phyloP scores from a whole-genome alignment of 2,113 vertebrate genomes.

The Himantopus leucocephalus region DNA sequence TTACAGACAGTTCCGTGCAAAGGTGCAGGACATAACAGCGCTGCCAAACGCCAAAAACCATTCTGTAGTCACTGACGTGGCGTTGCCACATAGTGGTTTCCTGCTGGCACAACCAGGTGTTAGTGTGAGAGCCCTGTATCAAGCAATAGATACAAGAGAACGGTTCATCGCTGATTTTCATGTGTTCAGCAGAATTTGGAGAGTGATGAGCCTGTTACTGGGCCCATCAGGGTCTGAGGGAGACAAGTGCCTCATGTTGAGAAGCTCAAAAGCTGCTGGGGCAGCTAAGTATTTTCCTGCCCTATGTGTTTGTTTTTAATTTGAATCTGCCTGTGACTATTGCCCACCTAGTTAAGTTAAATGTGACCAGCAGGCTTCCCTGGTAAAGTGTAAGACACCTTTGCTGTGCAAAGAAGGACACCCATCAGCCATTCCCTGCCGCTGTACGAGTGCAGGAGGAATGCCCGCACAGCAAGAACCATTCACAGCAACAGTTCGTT shows the following conservation, averaged over 20 bases:
- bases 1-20: fast-evolving
- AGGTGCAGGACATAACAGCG: fast-evolving
- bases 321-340: not conserved
- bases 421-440: fast-evolving
- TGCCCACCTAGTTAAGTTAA: not conserved
- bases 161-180: not conserved
- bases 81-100: fast-evolving
- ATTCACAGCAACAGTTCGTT: not conserved
- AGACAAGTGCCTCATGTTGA: fast-evolving
- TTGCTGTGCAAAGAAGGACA: not conserved
- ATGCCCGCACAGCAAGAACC: not conserved
- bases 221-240: not conserved
- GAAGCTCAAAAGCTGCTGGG: not conserved
- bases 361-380: not conserved
- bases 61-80: not conserved
- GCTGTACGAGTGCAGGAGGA: fast-evolving
- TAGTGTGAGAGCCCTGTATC: not conserved
- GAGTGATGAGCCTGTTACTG: too few species aligned
- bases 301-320: not conserved
- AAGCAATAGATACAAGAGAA: not conserved
- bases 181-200: not conserved
- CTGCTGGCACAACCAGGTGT: not conserved
- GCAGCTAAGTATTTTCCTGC: not conserved
- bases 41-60: fast-evolving
- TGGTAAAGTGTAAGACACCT: not conserved